These are phyloP conservation scores for Aspiorhynchus laticeps DNA, from an alignment of 2,113 vertebrate genomes.

Conservation along the genomic window DNA sequence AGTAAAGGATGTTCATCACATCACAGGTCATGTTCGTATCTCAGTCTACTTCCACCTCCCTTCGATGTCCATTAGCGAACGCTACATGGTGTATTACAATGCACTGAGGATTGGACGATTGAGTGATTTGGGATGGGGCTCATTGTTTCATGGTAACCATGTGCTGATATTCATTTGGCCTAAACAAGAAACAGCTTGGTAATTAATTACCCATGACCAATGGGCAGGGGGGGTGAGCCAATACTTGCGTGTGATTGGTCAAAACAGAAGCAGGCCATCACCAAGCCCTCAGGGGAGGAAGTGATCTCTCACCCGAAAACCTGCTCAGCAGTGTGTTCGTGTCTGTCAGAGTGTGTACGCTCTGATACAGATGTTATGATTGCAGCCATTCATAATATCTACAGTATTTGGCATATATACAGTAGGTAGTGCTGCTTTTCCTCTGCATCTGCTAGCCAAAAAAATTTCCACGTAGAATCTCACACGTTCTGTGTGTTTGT, in stretches of 20 bases:
- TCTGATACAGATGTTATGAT: conserved; percentile 17
- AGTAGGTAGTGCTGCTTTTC: not conserved
- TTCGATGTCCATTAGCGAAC: conserved; percentile 16
- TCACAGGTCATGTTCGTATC: not conserved
- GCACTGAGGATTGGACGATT: conserved; percentile 19
- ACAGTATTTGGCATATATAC: conserved; percentile 14
- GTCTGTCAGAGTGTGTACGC: conserved; percentile 7
- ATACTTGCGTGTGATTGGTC: conserved; percentile 45
- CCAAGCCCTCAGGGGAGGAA: conserved; percentile 48
- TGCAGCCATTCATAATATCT: conserved; percentile 9
- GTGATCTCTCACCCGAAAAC: conserved; percentile 50
- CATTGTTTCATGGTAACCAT: conserved; percentile 54
- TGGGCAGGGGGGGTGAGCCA: conserved; percentile 46
- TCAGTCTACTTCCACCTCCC: not conserved
- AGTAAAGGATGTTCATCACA: not conserved
- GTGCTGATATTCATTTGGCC: conserved; percentile 61
- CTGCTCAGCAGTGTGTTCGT: conserved; percentile 38
- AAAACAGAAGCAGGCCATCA: conserved; percentile 53
- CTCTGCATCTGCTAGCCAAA: not conserved
- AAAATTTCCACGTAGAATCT: not conserved
- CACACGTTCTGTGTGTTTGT: conserved; percentile 11
- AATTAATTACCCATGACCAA: conserved; percentile 67
- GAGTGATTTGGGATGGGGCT: conserved; percentile 27
- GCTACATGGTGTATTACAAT: conserved; percentile 5
- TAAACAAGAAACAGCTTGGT: conserved; percentile 63